These are phyloP conservation scores for Sparidentex hasta DNA, from an alignment of 2,797 vertebrate species.

Conservation along the genomic window DNA sequence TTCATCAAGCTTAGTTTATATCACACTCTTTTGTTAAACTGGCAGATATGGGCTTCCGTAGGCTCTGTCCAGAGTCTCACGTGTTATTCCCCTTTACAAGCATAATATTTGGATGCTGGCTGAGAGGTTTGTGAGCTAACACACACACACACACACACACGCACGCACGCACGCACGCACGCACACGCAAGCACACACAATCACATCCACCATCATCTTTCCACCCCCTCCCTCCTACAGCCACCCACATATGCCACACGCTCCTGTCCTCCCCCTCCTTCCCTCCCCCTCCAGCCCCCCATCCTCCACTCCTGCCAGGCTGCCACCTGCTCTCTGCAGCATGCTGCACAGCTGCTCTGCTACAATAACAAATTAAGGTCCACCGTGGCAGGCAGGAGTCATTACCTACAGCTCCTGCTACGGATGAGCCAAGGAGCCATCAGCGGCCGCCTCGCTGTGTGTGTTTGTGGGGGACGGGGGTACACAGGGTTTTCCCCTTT, in stretches of 20 bases:
- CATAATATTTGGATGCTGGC: slow-evolving; percentile 77
- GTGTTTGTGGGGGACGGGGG: background rate
- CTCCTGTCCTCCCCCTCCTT: slow-evolving; percentile 57
- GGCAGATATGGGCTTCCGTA: slow-evolving; percentile 23
- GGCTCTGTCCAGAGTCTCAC: slow-evolving; percentile 61
- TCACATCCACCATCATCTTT: slow-evolving; percentile 41
- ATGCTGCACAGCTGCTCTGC: slow-evolving; percentile 88
- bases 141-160: slow-evolving; percentile 3
- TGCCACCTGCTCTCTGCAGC: slow-evolving; percentile 89
- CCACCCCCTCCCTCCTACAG: slow-evolving; percentile 57
- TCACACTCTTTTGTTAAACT: no score
- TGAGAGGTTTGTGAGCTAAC: slow-evolving; percentile 57
- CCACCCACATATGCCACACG: slow-evolving; percentile 83
- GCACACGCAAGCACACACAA: slow-evolving; percentile 35
- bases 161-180: no score
- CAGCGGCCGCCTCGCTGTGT: slow-evolving; percentile 34
- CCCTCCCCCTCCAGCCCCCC: slow-evolving; percentile 55
- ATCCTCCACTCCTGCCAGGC: slow-evolving; percentile 82
- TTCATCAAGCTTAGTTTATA: no score
- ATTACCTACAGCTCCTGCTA: slow-evolving; percentile 59
- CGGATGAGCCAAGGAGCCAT: slow-evolving; percentile 57
- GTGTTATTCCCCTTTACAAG: slow-evolving; percentile 61
- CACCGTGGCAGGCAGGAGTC: slow-evolving; percentile 75
- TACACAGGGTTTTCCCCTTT: slow-evolving; percentile 1
- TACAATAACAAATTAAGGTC: slow-evolving; percentile 89